These are phyloP conservation scores for Drosophila setifemur DNA, from an alignment of 1,140 invertebrate genomes.

Conservation along the genomic window DNA sequence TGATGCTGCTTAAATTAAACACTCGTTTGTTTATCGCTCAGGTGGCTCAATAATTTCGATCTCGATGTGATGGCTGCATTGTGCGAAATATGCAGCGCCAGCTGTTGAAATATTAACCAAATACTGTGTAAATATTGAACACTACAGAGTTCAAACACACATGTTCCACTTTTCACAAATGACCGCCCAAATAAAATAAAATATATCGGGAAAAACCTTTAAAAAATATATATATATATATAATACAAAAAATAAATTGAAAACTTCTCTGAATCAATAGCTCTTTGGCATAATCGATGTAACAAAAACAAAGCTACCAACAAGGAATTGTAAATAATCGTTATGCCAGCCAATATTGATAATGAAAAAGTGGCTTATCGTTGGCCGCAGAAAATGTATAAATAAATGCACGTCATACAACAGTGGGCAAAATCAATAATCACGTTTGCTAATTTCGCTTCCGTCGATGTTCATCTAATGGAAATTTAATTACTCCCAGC, in stretches of 20 bases:
- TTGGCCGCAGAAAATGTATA: constrained; percentile 18
- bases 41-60: not conserved
- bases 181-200: not conserved
- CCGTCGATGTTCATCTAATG: constrained; percentile 28
- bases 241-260: not conserved
- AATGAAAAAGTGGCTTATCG: constrained; percentile 41
- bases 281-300: too few relatives aligned
- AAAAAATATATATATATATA: not conserved
- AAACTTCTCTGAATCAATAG: not conserved
- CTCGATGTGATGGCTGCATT: not conserved
- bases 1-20: not conserved
- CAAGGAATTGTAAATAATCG: too few relatives aligned
- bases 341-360: constrained; percentile 9
- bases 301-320: too few relatives aligned
- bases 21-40: constrained; percentile 5
- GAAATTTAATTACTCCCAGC: constrained; percentile 16
- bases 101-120: constrained; percentile 55
- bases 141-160: constrained; percentile 27
- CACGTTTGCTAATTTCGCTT: not conserved
- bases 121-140: constrained; percentile 37
- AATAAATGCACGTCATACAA: constrained; percentile 20
- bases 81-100: constrained; percentile 28
- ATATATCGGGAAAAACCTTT: not conserved
- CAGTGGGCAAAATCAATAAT: constrained; percentile 24
- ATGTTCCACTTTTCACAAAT: constrained; percentile 7